phyloP scores from a whole-genome alignment of 2,888 invertebrate genomes.

The Aleiodes alternator region DNA sequence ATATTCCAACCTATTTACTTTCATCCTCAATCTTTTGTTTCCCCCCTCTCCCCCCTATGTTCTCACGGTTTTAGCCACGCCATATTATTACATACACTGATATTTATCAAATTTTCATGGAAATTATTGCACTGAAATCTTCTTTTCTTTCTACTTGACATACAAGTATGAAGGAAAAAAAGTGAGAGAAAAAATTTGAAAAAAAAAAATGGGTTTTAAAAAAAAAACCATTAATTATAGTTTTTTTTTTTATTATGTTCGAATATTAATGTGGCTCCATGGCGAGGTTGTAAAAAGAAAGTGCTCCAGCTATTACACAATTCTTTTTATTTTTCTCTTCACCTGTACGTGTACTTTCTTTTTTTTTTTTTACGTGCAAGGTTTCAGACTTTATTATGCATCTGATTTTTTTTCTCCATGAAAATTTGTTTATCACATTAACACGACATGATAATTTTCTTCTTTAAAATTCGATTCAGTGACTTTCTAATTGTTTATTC shows the following conservation, averaged over 20 bases:
- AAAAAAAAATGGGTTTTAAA: neutral
- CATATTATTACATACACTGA: conserved; percentile 23
- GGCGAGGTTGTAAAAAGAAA: conserved; percentile 21
- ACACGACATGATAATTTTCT: neutral
- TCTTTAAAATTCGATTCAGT: too few species aligned
- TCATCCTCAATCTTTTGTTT: conserved; percentile 25
- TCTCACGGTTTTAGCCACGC: conserved; percentile 14
- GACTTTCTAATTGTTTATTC: too few species aligned
- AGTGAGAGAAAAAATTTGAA: neutral
- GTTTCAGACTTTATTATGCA: conserved; percentile 19
- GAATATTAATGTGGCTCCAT: too few species aligned
- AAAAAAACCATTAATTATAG: conserved; percentile 9
- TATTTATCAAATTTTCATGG: conserved; percentile 11
- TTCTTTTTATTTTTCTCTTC: conserved; percentile 14
- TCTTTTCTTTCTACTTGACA: neutral
- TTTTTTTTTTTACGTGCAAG: conserved; percentile 16
- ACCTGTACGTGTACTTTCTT: conserved; percentile 18
- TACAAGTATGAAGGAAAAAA: neutral
- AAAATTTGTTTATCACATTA: conserved; percentile 6
- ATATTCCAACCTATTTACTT: conserved; percentile 25
- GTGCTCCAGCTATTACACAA: conserved; percentile 25
- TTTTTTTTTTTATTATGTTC: neutral
- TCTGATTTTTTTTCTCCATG: neutral
- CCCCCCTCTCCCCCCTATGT: neutral
- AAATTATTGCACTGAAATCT: neutral